Conservation (phyloP, 1,140 invertebrate species). For the Meloidogyne hapla region DNA sequence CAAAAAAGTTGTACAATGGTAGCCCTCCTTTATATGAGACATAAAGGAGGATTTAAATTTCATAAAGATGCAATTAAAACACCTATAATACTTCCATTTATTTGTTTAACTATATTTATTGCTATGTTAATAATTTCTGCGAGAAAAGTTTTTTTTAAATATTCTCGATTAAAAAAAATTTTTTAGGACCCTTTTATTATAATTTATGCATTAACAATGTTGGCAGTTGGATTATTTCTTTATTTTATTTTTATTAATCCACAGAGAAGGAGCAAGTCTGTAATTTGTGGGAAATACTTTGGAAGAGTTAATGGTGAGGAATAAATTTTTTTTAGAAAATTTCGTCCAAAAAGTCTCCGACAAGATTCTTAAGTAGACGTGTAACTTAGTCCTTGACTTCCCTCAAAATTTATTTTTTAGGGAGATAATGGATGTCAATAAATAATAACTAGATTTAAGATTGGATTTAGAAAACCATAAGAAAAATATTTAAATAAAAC, state of each 20-base stretch:
- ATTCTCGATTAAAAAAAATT: background rate
- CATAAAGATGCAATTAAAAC: conserved; percentile 37
- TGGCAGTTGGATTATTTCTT: conserved; percentile 18
- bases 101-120: conserved; percentile 39
- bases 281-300: conserved; percentile 9
- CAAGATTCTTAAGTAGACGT: no score
- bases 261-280: background rate
- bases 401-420: no score
- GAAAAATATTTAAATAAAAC: conserved; percentile 1
- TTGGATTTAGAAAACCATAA: background rate
- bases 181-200: conserved; percentile 26
- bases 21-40: conserved; percentile 42
- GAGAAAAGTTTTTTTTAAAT: conserved; percentile 6
- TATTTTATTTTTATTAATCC: conserved; percentile 31
- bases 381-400: no score
- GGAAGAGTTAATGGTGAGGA: conserved; percentile 21
- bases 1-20: conserved; percentile 30
- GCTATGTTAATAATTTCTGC: conserved; percentile 33
- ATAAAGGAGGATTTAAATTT: background rate
- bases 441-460: no score
- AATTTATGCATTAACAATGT: conserved; percentile 15
- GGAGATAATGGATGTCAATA: no score
- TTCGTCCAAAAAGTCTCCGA: no score
- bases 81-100: conserved; percentile 42
- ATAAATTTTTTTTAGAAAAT: no score